Base-by-base conservation (phyloP, 2,888 invertebrate genomes). In the Prosapia bicincta region DNA sequence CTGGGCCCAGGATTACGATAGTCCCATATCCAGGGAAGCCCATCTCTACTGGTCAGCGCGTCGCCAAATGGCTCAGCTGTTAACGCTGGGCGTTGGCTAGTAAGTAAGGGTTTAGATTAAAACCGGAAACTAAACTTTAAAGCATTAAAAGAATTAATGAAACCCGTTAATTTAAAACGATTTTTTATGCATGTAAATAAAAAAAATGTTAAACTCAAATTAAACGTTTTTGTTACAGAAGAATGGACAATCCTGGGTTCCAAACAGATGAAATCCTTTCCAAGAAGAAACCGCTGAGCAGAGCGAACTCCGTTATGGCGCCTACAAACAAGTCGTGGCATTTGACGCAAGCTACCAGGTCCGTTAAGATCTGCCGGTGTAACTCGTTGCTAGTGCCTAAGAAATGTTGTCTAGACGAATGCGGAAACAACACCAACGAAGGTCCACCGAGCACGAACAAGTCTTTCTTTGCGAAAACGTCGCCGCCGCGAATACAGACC, bases 301-400 rank as follows among this genome's bases (percentile, higher is more conserved):
- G 73, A 20, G 69, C 73, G 13, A 73, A 73, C 73, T 73, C 73
- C 9, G 69, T 69, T 0, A 20, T 73, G 38, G 68, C 54, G 9
- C 73, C 73, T 5, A 73, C 69, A 25, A 72, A 66, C 32, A 73
- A 73, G 66, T 68, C 73, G n/a, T 73, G 73, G 73, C 73, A 68
- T 26, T 54, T 73, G 38, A 73, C 73, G 0, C 73, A 73, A 20
- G 68, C 68, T 0, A 15, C 73, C 0, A 38, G 54, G 26, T 54
- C 73, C 67, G 3, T 15, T 3, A 68, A 68, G 54, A n/a, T 73
- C 20, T 73, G 73, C 28, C 73, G 73, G n/a, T 73, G 67, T 26
- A 68, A 73, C 69, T 73, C 73, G 9, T 32, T 73, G 5, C 25
- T 73, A 6, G 68, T 32, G 24, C 9, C 73, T 23, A 73, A 73